phyloP scores from a whole-genome alignment of 2,797 vertebrate species.

The Chromobotia macracanthus region DNA sequence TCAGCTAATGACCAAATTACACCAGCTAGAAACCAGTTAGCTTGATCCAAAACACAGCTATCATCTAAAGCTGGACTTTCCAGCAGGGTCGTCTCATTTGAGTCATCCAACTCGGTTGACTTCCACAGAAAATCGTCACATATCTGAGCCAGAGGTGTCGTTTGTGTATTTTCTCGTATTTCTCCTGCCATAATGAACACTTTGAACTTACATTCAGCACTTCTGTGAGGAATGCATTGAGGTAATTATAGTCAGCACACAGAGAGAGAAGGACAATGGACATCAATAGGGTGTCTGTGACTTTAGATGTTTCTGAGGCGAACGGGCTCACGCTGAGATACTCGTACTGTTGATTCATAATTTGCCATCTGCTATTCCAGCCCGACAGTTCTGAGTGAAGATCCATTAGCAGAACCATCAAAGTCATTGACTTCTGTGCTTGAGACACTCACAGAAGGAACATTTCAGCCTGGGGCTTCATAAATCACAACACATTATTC shows the following conservation, averaged over 20 bases:
- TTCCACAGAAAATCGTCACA: neutral
- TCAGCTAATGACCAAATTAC: neutral
- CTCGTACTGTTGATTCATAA: neutral
- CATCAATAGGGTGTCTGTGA: neutral
- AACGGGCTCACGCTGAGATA: neutral
- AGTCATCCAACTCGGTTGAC: neutral
- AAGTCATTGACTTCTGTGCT: neutral
- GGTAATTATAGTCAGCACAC: constrained; percentile 6
- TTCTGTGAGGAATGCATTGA: neutral
- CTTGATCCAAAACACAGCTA: neutral
- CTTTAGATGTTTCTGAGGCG: neutral
- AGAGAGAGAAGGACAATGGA: neutral
- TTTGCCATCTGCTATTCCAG: constrained; percentile 30
- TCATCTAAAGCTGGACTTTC: neutral
- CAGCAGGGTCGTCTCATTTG: neutral
- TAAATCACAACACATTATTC: constrained; percentile 8
- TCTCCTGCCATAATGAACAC: constrained; percentile 1
- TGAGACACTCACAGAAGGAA: neutral
- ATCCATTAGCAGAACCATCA: neutral
- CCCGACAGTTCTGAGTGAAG: neutral
- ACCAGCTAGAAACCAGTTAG: neutral
- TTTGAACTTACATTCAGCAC: constrained; percentile 18
- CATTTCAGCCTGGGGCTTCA: neutral
- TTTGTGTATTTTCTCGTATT: neutral
- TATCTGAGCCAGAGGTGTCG: neutral